A percentile compares a stretch with the other conserved stretches of the same genome.
These are phyloP conservation scores for Harpagoxenus sublaevis DNA, from an alignment of 2,888 invertebrate genomes.

Conservation along the genomic window DNA sequence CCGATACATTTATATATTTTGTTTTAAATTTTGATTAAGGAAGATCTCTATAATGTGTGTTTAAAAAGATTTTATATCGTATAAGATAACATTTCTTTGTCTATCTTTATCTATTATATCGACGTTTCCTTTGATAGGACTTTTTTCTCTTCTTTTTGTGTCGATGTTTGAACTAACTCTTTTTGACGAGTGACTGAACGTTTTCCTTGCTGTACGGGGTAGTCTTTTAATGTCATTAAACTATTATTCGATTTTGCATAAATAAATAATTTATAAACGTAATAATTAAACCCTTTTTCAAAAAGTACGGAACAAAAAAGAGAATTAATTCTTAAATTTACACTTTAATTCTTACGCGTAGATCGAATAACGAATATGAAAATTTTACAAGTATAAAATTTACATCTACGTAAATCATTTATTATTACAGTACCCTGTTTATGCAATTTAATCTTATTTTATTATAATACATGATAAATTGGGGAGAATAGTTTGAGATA, in stretches of 20 bases:
- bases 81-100: not conserved
- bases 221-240: not conserved
- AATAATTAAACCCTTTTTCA: not conserved
- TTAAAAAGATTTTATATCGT: slow-evolving; percentile 10
- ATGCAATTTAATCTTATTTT: slow-evolving; percentile 6
- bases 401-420: not conserved
- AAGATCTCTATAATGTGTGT: not conserved
- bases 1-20: slow-evolving; percentile 6
- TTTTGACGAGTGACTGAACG: slow-evolving; percentile 19
- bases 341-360: not conserved
- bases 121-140: not conserved
- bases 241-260: not conserved
- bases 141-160: not conserved
- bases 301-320: not conserved
- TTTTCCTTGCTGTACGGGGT: not conserved
- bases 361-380: not conserved
- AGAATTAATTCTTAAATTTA: not conserved
- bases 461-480: not conserved
- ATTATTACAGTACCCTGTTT: not conserved
- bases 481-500: not conserved
- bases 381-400: not conserved
- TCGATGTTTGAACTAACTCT: not conserved
- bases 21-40: not conserved
- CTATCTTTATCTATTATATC: not conserved
- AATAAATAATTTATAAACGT: not conserved